Conservation (phyloP, 2,888 invertebrate species). For the Drosophila subsilvestris region DNA sequence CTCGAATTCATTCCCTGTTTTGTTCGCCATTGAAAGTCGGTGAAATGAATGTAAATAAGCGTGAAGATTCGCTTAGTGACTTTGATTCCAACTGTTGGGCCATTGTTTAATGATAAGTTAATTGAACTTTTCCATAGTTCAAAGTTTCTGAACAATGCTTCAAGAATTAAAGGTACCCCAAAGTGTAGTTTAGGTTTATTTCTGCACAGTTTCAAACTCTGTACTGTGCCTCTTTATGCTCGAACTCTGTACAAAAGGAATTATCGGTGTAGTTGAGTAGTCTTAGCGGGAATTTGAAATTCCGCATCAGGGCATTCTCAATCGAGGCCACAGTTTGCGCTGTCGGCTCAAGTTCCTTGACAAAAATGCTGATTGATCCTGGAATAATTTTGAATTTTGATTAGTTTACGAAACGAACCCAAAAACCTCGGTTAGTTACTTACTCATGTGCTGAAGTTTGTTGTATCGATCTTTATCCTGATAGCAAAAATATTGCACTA, state of each 20-base stretch:
- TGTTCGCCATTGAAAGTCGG: slow-evolving; percentile 59
- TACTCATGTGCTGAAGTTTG: slow-evolving; percentile 15
- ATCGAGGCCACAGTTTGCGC: background rate
- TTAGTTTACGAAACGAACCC: background rate
- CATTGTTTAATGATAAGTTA: slow-evolving; percentile 74
- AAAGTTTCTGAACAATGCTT: slow-evolving; percentile 6
- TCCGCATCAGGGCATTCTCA: slow-evolving; percentile 4
- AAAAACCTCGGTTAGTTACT: background rate
- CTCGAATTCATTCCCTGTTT: slow-evolving; percentile 35
- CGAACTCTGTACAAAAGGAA: slow-evolving; percentile 13
- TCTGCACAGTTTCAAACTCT: slow-evolving; percentile 10
- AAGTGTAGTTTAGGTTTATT: background rate
- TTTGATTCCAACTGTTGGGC: slow-evolving; percentile 47
- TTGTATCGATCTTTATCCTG: background rate
- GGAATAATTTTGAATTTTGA: background rate
- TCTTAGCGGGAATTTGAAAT: slow-evolving; percentile 21
- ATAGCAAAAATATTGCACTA: slow-evolving; percentile 27
- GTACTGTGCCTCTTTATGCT: background rate
- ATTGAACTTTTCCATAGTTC: slow-evolving; percentile 58
- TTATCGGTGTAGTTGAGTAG: slow-evolving; percentile 13
- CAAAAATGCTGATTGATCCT: slow-evolving; percentile 22
- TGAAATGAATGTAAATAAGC: slow-evolving; percentile 75
- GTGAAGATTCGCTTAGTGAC: slow-evolving; percentile 75
- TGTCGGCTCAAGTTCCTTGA: background rate
- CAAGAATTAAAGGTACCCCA: slow-evolving; percentile 3